Evolutionary conservation across 2,888 invertebrate genomes (phyloP).

Genomic region (Argynnis bischoffii): DNA sequence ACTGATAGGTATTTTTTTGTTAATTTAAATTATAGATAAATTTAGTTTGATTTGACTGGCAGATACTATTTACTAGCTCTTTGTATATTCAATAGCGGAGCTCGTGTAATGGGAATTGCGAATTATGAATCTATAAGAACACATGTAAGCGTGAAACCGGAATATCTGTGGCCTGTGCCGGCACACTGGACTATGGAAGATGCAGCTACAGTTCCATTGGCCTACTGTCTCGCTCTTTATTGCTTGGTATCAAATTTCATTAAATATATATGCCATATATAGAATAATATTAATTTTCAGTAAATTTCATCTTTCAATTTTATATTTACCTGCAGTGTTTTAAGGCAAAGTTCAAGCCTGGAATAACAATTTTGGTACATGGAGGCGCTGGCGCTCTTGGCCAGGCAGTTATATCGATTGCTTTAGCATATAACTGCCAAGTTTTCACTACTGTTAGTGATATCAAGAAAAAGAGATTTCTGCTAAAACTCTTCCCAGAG

Average conservation of each 20-base stretch:
- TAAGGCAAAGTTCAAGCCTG: slow-evolving; percentile 38
- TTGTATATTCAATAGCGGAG: slow-evolving; percentile 58
- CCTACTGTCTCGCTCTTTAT: slow-evolving; percentile 83
- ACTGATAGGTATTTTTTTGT: slow-evolving; percentile 48
- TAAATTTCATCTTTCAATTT: not conserved
- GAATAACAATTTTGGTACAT: slow-evolving; percentile 52
- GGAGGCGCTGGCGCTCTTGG: slow-evolving; percentile 64
- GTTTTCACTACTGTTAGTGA: slow-evolving; percentile 65
- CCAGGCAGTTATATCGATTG: slow-evolving; percentile 59
- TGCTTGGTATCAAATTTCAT: slow-evolving; percentile 50
- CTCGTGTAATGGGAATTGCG: slow-evolving; percentile 85
- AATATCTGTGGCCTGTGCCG: slow-evolving; percentile 86
- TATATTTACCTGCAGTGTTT: slow-evolving; percentile 43
- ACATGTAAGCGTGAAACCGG: slow-evolving; percentile 72
- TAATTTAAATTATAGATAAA: too few species aligned
- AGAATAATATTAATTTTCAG: not conserved
- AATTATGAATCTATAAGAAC: slow-evolving; percentile 77
- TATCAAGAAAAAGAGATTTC: slow-evolving; percentile 57
- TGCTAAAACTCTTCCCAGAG: slow-evolving; percentile 57
- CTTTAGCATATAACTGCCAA: slow-evolving; percentile 51
- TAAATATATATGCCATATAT: not conserved
- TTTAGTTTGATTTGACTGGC: not conserved
- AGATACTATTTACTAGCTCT: not conserved
- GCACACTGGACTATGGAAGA: slow-evolving; percentile 86
- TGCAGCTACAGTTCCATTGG: slow-evolving; percentile 89